phyloP scores from a whole-genome alignment of 2,113 vertebrate genomes.

The Murina feae region DNA sequence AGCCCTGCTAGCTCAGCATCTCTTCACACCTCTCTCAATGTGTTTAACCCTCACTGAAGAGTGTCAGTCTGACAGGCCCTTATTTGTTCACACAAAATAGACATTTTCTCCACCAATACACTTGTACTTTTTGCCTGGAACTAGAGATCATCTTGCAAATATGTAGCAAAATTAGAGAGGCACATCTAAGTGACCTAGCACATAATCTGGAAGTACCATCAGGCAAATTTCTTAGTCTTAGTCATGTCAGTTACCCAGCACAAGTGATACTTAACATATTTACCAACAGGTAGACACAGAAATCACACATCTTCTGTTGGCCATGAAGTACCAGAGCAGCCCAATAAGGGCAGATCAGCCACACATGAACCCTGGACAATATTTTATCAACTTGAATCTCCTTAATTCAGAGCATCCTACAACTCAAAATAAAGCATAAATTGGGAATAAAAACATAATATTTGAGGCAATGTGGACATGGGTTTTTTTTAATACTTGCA shows the following conservation, averaged over 20 bases:
- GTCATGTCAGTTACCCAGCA: neutral
- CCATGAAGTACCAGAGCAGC: neutral
- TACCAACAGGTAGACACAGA: neutral
- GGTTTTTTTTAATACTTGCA: neutral
- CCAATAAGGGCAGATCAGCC: neutral
- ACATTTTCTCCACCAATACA: neutral
- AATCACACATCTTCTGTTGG: neutral
- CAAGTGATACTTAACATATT: neutral
- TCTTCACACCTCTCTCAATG: neutral
- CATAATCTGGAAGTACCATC: neutral
- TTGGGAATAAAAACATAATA: neutral
- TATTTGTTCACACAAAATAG: neutral
- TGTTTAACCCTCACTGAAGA: neutral
- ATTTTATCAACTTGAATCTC: neutral
- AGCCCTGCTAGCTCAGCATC: neutral
- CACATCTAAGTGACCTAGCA: neutral
- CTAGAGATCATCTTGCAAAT: neutral
- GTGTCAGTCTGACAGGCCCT: neutral
- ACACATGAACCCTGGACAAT: no score
- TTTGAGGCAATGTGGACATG: neutral
- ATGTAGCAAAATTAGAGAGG: neutral
- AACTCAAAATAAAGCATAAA: neutral
- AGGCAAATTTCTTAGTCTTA: neutral
- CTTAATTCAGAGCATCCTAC: neutral
- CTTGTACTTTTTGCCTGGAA: neutral